Evolutionary conservation across 2,113 vertebrate species (phyloP).

Genomic region (Chinchilla lanigera): DNA sequence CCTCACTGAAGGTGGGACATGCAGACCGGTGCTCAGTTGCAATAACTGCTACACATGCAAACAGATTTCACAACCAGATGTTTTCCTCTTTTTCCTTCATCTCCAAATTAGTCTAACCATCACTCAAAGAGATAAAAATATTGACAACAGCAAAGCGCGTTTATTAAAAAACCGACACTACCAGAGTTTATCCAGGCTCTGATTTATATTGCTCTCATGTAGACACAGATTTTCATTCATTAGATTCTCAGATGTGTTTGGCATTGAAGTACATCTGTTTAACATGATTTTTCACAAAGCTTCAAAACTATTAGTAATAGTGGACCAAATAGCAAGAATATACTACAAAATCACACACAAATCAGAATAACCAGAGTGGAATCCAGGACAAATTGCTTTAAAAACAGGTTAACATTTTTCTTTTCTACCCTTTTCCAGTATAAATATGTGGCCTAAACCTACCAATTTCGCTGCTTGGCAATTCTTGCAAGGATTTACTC

Average conservation of each 20-base stretch:
- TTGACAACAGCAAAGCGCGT: not conserved
- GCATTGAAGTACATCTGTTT: not conserved
- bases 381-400: not conserved
- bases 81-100: not conserved
- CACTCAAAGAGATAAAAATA: not conserved
- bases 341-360: not conserved
- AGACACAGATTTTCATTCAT: not conserved
- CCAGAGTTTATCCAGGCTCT: not conserved
- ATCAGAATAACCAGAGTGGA: not conserved
- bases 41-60: not conserved
- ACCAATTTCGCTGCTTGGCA: constrained; percentile 62
- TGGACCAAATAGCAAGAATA: not conserved
- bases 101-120: constrained; percentile 7
- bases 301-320: not conserved
- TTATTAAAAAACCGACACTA: not conserved
- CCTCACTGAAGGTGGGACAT: not conserved
- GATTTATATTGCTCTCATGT: not conserved
- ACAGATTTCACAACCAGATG: not conserved
- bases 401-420: constrained; percentile 29
- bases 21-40: not conserved
- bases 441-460: not conserved
- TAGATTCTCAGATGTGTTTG: not conserved
- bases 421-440: not conserved
- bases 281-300: not conserved
- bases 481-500: constrained; percentile 68